phyloP scores from a whole-genome alignment of 2,888 invertebrate genomes.

The Leptinotarsa juncta region DNA sequence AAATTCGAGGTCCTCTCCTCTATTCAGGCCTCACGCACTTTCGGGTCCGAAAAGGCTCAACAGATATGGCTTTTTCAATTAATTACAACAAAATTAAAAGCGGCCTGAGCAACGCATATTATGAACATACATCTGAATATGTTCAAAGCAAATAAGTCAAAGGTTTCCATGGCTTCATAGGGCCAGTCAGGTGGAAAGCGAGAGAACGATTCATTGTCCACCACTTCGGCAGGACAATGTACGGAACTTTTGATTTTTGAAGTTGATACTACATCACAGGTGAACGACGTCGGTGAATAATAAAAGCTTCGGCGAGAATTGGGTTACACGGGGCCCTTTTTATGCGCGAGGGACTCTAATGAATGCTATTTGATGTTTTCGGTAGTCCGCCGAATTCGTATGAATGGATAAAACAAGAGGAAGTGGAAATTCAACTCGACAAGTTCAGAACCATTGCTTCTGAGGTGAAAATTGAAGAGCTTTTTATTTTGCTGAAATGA shows the following conservation, averaged over 20 bases:
- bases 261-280: slow-evolving; percentile 42
- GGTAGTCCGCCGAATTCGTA: neutral
- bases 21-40: no score
- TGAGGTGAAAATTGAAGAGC: neutral
- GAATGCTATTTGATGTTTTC: slow-evolving; percentile 3
- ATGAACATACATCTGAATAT: slow-evolving; percentile 43
- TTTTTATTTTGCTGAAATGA: no score
- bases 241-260: slow-evolving; percentile 46
- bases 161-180: slow-evolving; percentile 51
- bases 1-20: no score
- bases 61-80: slow-evolving; percentile 48
- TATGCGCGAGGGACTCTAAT: neutral
- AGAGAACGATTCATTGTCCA: slow-evolving; percentile 40
- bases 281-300: slow-evolving; percentile 18
- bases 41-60: slow-evolving; percentile 36
- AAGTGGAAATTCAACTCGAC: neutral
- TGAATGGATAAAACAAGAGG: neutral
- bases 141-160: slow-evolving; percentile 54
- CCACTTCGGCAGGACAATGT: slow-evolving; percentile 33
- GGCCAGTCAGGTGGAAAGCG: slow-evolving; percentile 39
- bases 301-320: slow-evolving; percentile 12
- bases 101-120: slow-evolving; percentile 38
- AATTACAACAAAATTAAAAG: slow-evolving; percentile 48
- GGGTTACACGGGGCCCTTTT: slow-evolving; percentile 15
- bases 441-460: neutral